Evolutionary conservation across 1,140 invertebrate genomes (phyloP).

Genomic region (Lanistes nyassanus): DNA sequence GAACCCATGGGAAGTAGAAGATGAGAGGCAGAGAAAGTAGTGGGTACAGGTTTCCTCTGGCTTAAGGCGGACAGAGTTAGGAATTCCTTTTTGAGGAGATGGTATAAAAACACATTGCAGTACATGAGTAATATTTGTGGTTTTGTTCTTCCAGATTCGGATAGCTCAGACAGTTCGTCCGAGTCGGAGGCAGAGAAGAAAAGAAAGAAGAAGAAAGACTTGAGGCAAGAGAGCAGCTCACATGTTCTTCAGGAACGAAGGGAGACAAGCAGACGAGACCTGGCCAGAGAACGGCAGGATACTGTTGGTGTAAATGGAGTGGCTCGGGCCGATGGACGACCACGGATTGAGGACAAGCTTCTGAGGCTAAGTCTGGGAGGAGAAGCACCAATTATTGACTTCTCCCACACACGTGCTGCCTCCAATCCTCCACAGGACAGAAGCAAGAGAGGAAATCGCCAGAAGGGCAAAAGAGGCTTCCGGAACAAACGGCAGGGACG

Average conservation of each 20-base stretch:
- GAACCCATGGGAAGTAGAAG: too few relatives aligned
- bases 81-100: too few relatives aligned
- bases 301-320: neutral
- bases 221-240: slow-evolving; percentile 47
- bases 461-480: neutral
- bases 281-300: neutral
- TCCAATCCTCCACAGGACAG: neutral
- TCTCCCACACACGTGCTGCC: neutral
- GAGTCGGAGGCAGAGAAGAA: slow-evolving; percentile 24
- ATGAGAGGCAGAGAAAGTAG: too few relatives aligned
- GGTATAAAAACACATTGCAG: too few relatives aligned
- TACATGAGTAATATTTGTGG: too few relatives aligned
- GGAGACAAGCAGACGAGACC: neutral
- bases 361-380: slow-evolving; percentile 15
- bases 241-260: neutral
- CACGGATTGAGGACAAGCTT: slow-evolving; percentile 25
- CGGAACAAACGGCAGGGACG: neutral
- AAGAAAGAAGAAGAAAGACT: slow-evolving; percentile 25
- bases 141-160: slow-evolving; percentile 14
- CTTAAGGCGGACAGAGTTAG: neutral
- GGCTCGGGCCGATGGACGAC: neutral
- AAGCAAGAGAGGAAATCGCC: neutral
- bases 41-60: too few relatives aligned
- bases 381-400: slow-evolving; percentile 9
- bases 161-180: slow-evolving; percentile 19